phyloP scores from a whole-genome alignment of 2,113 vertebrate genomes.

The Zosterops japonicus region DNA sequence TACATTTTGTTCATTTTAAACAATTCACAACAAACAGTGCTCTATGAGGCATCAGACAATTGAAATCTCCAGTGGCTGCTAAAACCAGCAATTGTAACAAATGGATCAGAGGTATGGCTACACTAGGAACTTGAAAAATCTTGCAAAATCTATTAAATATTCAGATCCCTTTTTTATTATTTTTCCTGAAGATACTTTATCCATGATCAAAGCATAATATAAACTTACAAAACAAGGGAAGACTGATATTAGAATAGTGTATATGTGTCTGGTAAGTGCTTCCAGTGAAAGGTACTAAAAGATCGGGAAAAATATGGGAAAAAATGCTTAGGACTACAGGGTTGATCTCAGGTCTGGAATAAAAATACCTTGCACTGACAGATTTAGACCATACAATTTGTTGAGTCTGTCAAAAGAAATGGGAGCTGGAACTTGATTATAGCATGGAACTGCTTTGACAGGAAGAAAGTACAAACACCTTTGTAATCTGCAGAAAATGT shows the following conservation, averaged over 20 bases:
- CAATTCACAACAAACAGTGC: neutral
- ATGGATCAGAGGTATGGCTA: neutral
- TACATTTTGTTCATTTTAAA: conserved; percentile 17
- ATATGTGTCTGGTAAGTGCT: neutral
- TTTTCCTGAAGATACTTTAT: neutral
- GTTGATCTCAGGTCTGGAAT: conserved; percentile 14
- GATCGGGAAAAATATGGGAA: neutral
- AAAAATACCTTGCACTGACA: conserved; percentile 31
- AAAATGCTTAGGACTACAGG: neutral
- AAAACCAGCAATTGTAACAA: conserved; percentile 10
- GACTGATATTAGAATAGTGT: neutral
- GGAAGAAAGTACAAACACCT: neutral
- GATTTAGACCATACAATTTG: conserved; percentile 23
- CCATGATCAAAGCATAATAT: neutral
- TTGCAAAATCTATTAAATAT: neutral
- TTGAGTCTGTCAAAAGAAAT: conserved; percentile 18
- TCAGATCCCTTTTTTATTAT: neutral
- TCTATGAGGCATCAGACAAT: neutral
- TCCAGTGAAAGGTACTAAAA: neutral
- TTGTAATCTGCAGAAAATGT: neutral
- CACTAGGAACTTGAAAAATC: neutral
- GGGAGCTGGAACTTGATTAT: conserved; percentile 5
- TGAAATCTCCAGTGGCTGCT: neutral
- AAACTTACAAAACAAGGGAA: neutral
- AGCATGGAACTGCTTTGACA: neutral